Evolutionary conservation across 2,797 vertebrate genomes (phyloP).

Genomic region (Halcyon badia): DNA sequence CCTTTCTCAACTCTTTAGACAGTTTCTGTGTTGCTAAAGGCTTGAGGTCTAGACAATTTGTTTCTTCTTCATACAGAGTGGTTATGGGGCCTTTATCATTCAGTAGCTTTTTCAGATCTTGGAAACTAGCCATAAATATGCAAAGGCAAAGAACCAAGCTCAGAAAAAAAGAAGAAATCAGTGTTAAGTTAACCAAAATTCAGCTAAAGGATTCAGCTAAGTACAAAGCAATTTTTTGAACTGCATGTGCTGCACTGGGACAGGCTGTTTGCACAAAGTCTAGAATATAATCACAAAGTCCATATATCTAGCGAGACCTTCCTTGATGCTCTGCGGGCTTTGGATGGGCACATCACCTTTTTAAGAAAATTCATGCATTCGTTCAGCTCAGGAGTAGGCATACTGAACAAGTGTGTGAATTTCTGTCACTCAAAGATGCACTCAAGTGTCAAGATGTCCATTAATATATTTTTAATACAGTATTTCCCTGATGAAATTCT

Average conservation of each 20-base stretch:
- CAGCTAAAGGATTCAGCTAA: neutral
- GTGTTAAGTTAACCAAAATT: neutral
- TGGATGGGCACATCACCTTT: neutral
- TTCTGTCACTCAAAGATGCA: neutral
- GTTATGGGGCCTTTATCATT: neutral
- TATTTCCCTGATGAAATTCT: neutral
- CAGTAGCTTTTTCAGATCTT: neutral
- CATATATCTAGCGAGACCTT: neutral
- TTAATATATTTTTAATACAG: neutral
- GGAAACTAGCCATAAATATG: neutral
- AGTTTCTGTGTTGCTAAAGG: neutral
- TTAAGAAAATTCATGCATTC: neutral
- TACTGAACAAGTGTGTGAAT: neutral
- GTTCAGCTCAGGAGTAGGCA: neutral
- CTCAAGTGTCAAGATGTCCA: neutral
- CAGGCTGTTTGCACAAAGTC: neutral
- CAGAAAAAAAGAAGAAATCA: neutral
- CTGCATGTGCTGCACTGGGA: neutral
- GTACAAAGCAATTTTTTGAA: neutral
- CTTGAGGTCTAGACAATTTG: neutral
- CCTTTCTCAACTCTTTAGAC: neutral
- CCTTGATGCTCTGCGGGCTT: neutral
- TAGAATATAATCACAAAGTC: neutral
- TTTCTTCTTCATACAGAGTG: neutral
- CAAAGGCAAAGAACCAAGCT: neutral